phyloP scores from a whole-genome alignment of 2,797 vertebrate genomes.

The Sebastes wilsoni region DNA sequence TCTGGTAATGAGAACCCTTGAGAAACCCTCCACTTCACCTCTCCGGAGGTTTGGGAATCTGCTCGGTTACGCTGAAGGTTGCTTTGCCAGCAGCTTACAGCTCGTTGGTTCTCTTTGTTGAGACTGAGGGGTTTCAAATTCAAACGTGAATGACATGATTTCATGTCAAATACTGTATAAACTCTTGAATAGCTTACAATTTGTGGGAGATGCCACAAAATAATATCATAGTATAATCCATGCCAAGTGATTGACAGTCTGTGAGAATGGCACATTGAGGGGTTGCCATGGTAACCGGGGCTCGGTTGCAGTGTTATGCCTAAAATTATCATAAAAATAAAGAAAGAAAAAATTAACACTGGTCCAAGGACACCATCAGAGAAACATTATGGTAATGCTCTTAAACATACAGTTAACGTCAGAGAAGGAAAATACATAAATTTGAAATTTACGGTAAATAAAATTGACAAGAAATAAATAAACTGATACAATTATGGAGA shows the following conservation, averaged over 20 bases:
- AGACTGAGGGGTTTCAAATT: slow-evolving; percentile 11
- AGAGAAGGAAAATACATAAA: not conserved
- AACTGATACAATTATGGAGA: not conserved
- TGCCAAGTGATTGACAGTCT: slow-evolving; percentile 52
- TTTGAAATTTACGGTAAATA: not conserved
- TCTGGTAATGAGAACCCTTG: slow-evolving; percentile 55
- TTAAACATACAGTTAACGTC: slow-evolving; percentile 4
- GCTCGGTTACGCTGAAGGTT: not conserved
- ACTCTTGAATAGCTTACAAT: slow-evolving; percentile 5
- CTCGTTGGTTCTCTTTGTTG: not conserved
- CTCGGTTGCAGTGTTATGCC: slow-evolving; percentile 33
- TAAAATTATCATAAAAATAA: slow-evolving; percentile 35
- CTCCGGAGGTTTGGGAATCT: slow-evolving; percentile 25
- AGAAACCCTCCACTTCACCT: slow-evolving; percentile 40
- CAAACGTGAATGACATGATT: not conserved
- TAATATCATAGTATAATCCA: slow-evolving; percentile 26
- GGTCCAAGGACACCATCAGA: slow-evolving; percentile 45
- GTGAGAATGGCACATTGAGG: slow-evolving; percentile 30
- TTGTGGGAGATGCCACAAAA: slow-evolving; percentile 10
- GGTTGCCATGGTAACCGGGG: slow-evolving; percentile 57
- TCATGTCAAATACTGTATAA: not conserved
- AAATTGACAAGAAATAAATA: not conserved
- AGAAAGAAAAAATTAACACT: slow-evolving; percentile 25
- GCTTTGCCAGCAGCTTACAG: not conserved
- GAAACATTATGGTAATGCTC: slow-evolving; percentile 10